Conservation (phyloP, 2,797 vertebrate genomes). For the Sebastes jordani region DNA sequence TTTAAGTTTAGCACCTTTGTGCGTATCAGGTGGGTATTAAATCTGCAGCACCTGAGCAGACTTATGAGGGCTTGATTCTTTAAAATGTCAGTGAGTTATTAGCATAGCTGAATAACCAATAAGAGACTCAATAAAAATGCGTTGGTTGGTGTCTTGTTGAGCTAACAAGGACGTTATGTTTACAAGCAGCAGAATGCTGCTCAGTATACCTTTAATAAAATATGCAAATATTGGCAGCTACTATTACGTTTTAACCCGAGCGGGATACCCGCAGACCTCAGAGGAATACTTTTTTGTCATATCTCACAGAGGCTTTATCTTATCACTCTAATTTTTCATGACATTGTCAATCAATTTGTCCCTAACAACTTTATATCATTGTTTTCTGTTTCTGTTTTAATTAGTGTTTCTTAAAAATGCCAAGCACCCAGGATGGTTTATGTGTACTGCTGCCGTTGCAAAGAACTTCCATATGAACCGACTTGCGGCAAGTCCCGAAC, state of each 20-base stretch:
- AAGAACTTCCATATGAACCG: no score
- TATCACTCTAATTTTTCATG: background rate
- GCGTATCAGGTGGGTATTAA: background rate
- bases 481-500: background rate
- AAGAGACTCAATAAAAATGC: background rate
- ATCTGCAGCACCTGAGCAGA: background rate
- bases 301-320: background rate
- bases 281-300: background rate
- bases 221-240: background rate
- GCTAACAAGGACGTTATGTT: background rate
- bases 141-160: background rate
- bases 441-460: no score
- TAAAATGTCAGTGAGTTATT: background rate
- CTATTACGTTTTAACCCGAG: background rate
- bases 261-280: fast-evolving
- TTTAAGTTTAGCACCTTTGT: background rate
- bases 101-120: background rate
- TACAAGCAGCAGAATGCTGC: background rate
- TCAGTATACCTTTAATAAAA: background rate
- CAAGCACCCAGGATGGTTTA: background rate
- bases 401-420: background rate
- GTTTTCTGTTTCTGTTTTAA: background rate
- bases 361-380: background rate
- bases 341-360: fast-evolving
- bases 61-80: background rate